Percentiles rank a stretch among this genome's conserved stretches.
Evolutionary conservation across 2,113 vertebrate genomes (phyloP).

Genomic region (Petrocephalus microphthalmus): DNA sequence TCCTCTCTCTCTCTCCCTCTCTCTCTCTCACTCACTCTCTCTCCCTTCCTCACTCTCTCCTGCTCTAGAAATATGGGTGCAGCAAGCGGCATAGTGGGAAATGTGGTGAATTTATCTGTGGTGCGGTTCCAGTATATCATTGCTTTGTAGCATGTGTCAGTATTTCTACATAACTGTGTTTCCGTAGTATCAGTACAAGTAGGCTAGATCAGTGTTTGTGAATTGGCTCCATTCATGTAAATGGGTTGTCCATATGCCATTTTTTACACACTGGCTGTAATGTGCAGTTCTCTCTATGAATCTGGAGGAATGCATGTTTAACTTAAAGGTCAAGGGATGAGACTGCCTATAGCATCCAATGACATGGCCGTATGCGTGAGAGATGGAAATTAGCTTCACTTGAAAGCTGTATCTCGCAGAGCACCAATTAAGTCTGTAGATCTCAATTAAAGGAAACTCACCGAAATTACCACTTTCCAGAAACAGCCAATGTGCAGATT

Average conservation of each 20-base stretch:
- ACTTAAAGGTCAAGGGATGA: not conserved
- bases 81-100: slow-evolving; percentile 33
- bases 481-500: not conserved
- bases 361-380: not conserved
- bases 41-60: not conserved
- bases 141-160: slow-evolving; percentile 31
- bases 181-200: not conserved
- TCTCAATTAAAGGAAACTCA: not conserved
- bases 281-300: not conserved
- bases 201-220: not conserved
- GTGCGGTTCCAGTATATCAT: not conserved
- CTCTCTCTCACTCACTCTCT: slow-evolving; percentile 12
- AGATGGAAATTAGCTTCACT: not conserved
- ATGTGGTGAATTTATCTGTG: not conserved
- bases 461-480: not conserved
- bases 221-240: not conserved
- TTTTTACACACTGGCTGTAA: not conserved
- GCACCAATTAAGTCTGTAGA: not conserved
- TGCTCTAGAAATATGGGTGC: slow-evolving; percentile 29
- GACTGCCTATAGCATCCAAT: not conserved
- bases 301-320: not conserved
- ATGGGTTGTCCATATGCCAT: not conserved
- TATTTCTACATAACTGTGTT: slow-evolving; percentile 5
- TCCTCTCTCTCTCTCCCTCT: slow-evolving; percentile 21
- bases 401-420: not conserved